Conservation (phyloP, 2,113 vertebrate genomes). For the Protobothrops flavoviridis region DNA sequence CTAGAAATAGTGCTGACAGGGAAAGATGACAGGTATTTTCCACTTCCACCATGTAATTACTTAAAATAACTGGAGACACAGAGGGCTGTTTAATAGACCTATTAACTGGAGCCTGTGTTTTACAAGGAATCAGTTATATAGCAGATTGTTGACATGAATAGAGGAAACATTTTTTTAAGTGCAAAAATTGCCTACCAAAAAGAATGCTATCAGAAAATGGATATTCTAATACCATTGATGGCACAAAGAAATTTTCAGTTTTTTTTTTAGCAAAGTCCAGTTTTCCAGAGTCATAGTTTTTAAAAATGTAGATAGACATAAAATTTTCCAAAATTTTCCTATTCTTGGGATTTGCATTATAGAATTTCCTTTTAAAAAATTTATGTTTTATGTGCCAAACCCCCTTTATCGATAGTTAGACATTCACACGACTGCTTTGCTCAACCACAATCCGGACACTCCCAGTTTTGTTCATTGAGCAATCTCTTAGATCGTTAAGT, state of each 20-base stretch:
- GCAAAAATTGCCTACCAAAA: background rate
- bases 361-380: background rate
- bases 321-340: background rate
- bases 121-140: conserved; percentile 8
- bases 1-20: background rate
- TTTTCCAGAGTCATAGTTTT: conserved; percentile 11
- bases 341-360: conserved; percentile 5
- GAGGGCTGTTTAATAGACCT: conserved; percentile 7
- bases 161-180: conserved; percentile 20
- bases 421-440: background rate
- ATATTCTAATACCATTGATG: conserved; percentile 4
- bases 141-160: background rate
- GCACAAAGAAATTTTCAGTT: background rate
- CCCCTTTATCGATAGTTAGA: background rate
- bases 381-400: background rate
- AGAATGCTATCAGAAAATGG: background rate
- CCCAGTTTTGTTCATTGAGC: background rate
- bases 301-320: background rate
- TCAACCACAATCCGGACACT: background rate
- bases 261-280: background rate
- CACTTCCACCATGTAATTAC: conserved; percentile 33
- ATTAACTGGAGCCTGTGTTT: conserved; percentile 18
- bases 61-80: conserved; percentile 29
- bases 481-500: too few species aligned
- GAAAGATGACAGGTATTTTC: conserved; percentile 20